phyloP scores from a whole-genome alignment of 2,888 invertebrate genomes.

The Plebejus melissa region DNA sequence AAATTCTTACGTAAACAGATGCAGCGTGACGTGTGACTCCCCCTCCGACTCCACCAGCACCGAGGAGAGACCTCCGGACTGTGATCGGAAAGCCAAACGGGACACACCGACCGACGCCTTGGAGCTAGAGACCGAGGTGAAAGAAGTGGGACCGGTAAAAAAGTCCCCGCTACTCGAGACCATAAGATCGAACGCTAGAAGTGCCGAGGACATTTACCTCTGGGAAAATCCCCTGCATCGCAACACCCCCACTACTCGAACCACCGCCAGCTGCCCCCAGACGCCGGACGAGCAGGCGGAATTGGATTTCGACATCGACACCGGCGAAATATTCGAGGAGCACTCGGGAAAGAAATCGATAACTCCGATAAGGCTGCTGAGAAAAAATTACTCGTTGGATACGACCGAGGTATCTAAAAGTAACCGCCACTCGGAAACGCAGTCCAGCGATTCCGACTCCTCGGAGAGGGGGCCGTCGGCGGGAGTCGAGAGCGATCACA shows the following conservation, averaged over 20 bases:
- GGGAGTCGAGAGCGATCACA: conserved; percentile 43
- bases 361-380: conserved; percentile 82
- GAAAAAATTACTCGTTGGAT: conserved; percentile 64
- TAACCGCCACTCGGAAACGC: conserved; percentile 49
- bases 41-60: conserved; percentile 67
- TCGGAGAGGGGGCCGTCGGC: conserved; percentile 53
- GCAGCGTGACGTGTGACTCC: conserved; percentile 64
- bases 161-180: conserved; percentile 61
- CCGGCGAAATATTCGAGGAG: conserved; percentile 81
- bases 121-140: conserved; percentile 47
- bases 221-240: conserved; percentile 89
- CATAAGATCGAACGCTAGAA: conserved; percentile 65
- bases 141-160: conserved; percentile 52
- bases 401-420: conserved; percentile 51
- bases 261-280: conserved; percentile 72
- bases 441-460: conserved; percentile 68
- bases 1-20: conserved; percentile 59
- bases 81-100: conserved; percentile 49
- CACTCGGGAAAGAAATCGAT: conserved; percentile 83
- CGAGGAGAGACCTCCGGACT: conserved; percentile 58
- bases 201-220: conserved; percentile 84
- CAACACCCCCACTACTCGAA: conserved; percentile 68
- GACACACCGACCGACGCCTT: conserved; percentile 45
- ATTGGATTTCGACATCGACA: conserved; percentile 82
- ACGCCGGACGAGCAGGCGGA: conserved; percentile 87